Evolutionary conservation across 2,888 invertebrate genomes (phyloP), one percentile per base, ranked within the genome.

Genomic region (Drosophila suboccidentalis): DNA sequence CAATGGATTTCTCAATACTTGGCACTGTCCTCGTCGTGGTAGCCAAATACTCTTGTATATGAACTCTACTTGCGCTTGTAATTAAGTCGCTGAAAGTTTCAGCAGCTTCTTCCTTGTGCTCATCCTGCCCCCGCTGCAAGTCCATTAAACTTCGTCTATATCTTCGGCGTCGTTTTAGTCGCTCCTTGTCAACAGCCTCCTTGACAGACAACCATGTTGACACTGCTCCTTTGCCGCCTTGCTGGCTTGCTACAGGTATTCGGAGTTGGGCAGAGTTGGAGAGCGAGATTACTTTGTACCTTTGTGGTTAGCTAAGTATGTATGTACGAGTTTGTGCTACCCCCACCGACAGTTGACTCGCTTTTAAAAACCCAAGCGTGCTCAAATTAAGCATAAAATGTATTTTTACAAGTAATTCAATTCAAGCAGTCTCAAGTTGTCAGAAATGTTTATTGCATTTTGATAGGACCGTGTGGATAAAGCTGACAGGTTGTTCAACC

Each of bases 71-170:
- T 75, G 84, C 73, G 71, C 69, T 82, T 76, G 82, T 90, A 91
- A 91, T 91, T 90, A 91, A 90, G 90, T 91, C 85, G 85, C 87
- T 74, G 65, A 89, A 91, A 90, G 78, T 90, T 90, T 86, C 57
- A 61, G 71, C 67, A 50, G 62, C 58, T 26, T 38, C 64, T 71
- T 72, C 76, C 54, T 65, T 71, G 66, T 39, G 41, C 36, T 29
- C 47, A 29, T 65, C 53, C 36, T 72, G 66, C 55, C 49, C 62
- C 71, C 66, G 59, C 38, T 65, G 70, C 78, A 76, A 84, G 32
- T 69, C 68, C 70, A 70, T 78, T 89, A 91, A 82, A 90, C 91
- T 91, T 74, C 92, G 82, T 66, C 92, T 90, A 82, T 81, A 78
- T 39, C 92, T 38, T 22, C 29, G 49, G 6, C 9, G 61, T 41